phyloP scores from a whole-genome alignment of 1,140 invertebrate species.

The Achatina immaculata region DNA sequence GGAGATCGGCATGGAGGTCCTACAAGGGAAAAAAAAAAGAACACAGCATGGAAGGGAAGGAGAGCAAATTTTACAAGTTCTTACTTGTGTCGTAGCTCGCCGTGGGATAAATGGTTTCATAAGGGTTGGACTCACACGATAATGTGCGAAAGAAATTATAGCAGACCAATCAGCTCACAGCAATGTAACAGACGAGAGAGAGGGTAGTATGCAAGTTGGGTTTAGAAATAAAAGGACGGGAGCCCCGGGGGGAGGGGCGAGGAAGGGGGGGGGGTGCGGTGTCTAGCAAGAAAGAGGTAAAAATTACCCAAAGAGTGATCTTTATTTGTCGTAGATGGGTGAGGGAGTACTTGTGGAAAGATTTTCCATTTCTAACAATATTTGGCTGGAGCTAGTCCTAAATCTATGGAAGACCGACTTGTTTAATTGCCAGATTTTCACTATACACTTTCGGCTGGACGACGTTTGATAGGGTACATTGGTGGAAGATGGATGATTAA shows the following conservation, averaged over 20 bases:
- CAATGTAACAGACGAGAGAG: background rate
- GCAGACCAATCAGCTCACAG: constrained; percentile 2
- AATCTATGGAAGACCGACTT: background rate
- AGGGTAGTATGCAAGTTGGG: background rate
- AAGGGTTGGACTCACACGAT: background rate
- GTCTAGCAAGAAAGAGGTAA: background rate
- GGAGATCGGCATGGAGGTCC: background rate
- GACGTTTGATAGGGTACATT: background rate
- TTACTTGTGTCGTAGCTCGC: background rate
- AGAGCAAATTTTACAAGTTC: background rate
- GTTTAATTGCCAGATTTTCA: constrained; percentile 7
- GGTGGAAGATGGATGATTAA: constrained; percentile 14
- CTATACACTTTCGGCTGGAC: background rate
- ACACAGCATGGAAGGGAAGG: background rate
- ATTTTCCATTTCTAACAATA: background rate
- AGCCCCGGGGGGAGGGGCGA: too few relatives aligned
- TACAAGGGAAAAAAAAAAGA: too few relatives aligned
- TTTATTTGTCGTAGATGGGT: constrained; percentile 14
- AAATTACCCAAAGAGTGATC: constrained; percentile 3
- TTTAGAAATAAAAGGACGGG: too few relatives aligned
- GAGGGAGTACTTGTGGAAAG: background rate
- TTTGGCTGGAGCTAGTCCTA: background rate
- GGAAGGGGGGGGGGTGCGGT: background rate
- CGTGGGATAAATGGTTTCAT: background rate
- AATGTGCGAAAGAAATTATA: constrained; percentile 7